A percentile compares a stretch with the other conserved stretches of the same genome.
These are phyloP conservation scores for Paramormyrops hopkinsi DNA, from an alignment of 2,797 vertebrate genomes.

Conservation along the genomic window DNA sequence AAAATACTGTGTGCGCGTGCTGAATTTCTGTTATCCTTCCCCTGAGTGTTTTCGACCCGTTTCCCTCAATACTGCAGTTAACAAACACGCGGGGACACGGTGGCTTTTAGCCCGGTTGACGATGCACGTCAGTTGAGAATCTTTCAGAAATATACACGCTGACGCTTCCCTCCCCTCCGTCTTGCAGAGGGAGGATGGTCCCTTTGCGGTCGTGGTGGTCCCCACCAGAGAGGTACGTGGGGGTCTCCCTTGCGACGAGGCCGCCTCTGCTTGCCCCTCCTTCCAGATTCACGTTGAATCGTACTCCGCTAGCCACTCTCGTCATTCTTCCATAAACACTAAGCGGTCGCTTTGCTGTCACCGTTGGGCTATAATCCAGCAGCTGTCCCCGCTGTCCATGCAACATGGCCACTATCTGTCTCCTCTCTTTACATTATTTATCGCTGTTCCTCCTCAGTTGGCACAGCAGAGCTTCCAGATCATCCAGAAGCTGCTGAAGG, in stretches of 20 bases:
- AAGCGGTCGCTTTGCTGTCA: not conserved
- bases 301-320: not conserved
- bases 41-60: not conserved
- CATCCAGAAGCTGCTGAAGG: constrained; percentile 89
- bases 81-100: not conserved
- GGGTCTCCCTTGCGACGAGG: not conserved
- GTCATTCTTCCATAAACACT: not conserved
- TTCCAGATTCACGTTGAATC: not conserved
- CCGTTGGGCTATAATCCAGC: not conserved
- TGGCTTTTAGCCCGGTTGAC: not conserved
- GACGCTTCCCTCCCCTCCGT: not conserved
- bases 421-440: not conserved
- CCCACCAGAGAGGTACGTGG: constrained; percentile 70
- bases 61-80: not conserved
- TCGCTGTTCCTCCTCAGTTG: constrained; percentile 57
- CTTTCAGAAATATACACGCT: not conserved
- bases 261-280: constrained; percentile 36
- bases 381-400: not conserved
- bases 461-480: constrained; percentile 83
- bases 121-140: constrained; percentile 1
- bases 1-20: not conserved
- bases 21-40: not conserved
- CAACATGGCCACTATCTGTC: not conserved
- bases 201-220: constrained; percentile 80
- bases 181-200: constrained; percentile 75